Conservation (phyloP, 2,113 vertebrate species). For the Machaerirhynchus nigripectus region DNA sequence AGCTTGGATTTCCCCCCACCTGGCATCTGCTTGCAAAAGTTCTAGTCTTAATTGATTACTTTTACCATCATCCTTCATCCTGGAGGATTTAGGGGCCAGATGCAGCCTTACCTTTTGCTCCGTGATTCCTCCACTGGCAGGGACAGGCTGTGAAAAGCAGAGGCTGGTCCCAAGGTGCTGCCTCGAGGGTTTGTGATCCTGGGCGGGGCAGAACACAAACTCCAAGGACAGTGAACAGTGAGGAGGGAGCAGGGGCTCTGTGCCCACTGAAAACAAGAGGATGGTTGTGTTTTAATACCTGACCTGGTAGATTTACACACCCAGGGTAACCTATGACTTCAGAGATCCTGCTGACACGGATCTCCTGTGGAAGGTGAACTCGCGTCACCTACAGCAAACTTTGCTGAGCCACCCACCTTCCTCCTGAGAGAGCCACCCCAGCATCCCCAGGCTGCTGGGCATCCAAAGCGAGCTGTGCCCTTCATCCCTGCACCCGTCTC, state of each 20-base stretch:
- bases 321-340: rapidly evolving
- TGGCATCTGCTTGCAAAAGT: not conserved
- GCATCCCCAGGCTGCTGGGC: not conserved
- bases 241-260: not conserved
- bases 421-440: not conserved
- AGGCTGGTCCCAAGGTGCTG: not conserved
- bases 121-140: not conserved
- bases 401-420: not conserved
- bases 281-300: not conserved
- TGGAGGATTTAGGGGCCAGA: not conserved
- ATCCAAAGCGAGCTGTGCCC: not conserved
- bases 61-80: not conserved
- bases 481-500: not conserved
- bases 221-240: not conserved
- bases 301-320: not conserved
- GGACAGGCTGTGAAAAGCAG: not conserved
- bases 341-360: not conserved
- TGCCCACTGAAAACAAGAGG: not conserved
- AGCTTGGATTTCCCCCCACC: not conserved
- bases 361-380: not conserved
- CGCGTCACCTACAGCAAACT: not conserved
- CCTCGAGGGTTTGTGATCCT: rapidly evolving
- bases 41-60: not conserved
- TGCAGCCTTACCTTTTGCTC: not conserved
- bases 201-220: not conserved